Evolutionary conservation across 2,113 vertebrate species (phyloP), one percentile per base, ranked within the genome.

Genomic region (Anhinga rufa): DNA sequence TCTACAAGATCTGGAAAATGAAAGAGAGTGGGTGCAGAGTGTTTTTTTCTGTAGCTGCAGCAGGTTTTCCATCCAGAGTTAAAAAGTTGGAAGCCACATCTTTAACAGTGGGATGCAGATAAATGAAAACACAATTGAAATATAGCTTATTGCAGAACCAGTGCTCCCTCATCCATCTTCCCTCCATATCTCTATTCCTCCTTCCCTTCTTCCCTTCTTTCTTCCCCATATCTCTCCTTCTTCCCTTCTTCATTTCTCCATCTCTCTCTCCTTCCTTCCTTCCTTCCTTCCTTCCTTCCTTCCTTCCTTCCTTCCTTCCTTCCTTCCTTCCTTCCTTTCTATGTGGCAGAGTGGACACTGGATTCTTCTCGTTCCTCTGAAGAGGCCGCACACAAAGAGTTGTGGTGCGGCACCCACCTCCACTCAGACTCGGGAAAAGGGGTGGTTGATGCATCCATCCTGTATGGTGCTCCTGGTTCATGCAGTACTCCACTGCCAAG

Each of bases 361-460:
- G 62, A 62, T 12, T 70, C 51, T 21, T 60, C 40, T 57, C 46
- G 19, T 34, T 89, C 49, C 54, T 74, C n/a, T 89, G 40, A 84
- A 81, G 49, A 21, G 9, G 10, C 14, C 46, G 61, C 16, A 46
- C 10, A 24, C 4, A 40, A 46, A 31, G 36, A n/a, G 20, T 48
- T 69, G 29, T 1, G 1, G 57, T 62, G 42, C 60, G 49, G 12
- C 25, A 42, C 61, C 36, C 4, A 14, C 17, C 55, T 62, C 29
- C 0, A 1, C 66, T 68, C 21, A 51, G 61, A 40, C 21, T 32
- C 1, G 0, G 29, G 17, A 26, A 78, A 12, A 3, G 6, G 11
- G 38, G 7, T 13, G 24, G 55, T 54, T 1, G 1, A 18, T 29
- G 18, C 21, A 24, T 71, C 8, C 4, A 5, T 68, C 46, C 51